Base-by-base conservation (phyloP, 2,113 vertebrate genomes). In the Odocoileus virginianus region DNA sequence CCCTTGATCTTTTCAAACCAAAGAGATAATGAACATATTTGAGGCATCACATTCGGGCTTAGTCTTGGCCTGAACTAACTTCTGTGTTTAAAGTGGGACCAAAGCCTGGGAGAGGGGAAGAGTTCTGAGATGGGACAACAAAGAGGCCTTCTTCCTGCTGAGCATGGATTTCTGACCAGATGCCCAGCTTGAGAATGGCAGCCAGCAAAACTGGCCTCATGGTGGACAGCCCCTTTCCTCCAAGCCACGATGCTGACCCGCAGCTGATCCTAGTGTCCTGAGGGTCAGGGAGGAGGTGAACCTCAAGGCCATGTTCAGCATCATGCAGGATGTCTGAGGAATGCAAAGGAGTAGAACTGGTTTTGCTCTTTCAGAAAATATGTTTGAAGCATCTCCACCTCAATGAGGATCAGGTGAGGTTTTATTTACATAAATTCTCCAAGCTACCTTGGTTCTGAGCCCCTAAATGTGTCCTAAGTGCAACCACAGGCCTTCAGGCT, bases 1-100 rank as follows among this genome's bases (percentile, higher is more conserved):
- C 52, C 52, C 64, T 93, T 55, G 33, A 93, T 83, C 93, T n/a
- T 60, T 93, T 89, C 61, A 94, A 90, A 74, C 52, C 83, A 92
- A 95, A 86, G 30, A 33, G 50, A 57, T 71, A 12, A 71, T 25
- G 40, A 43, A 89, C 52, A 36, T 27, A 45, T 47, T 1, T 47
- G 45, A 93, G 12, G 36, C 54, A 93, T 86, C 9, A 0, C 23
- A n/a, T 55, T 89, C 95, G 60, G 83, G 28, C 83, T 91, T 82
- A 36, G 15, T 74, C 67, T 89, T 30, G 40, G 67, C 67, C 61
- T 58, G 57, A 94, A 76, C 4, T 40, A n/a, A 90, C 23, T 43
- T 28, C 78, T 93, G 5, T 91, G 13, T 60, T 71, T 91, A 85
- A 87, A 84, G 55, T 6, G n/a, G 33, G 36, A n/a, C 74, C 79